A percentile compares a stretch with the other conserved stretches of the same genome.
These are phyloP conservation scores for Phaethon lepturus DNA, from an alignment of 2,113 vertebrate species.

Conservation along the genomic window DNA sequence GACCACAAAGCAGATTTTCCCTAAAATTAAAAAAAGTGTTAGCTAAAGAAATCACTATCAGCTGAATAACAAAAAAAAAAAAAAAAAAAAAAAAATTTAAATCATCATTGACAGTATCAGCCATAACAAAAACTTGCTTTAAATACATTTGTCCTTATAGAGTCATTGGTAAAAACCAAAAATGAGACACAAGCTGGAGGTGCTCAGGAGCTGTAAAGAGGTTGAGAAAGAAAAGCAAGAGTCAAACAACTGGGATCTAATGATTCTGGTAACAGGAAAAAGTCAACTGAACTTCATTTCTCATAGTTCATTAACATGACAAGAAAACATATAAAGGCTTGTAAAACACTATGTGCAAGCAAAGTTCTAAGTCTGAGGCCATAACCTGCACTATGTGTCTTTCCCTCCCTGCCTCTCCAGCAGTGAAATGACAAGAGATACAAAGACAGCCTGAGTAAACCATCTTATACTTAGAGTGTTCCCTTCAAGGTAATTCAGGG, in stretches of 20 bases:
- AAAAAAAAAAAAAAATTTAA: background rate
- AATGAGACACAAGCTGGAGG: background rate
- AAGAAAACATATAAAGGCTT: background rate
- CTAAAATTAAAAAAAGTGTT: conserved; percentile 69
- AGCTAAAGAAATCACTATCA: background rate
- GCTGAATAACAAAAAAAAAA: background rate
- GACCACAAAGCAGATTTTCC: conserved; percentile 99
- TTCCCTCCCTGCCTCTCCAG: background rate
- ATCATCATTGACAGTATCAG: background rate
- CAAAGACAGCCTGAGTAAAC: background rate
- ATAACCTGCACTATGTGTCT: background rate
- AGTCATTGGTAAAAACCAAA: background rate
- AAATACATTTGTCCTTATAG: background rate
- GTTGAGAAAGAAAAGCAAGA: background rate
- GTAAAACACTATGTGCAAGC: background rate
- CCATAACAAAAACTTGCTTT: background rate
- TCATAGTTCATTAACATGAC: background rate
- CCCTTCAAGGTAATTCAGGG: background rate
- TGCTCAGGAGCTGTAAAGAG: background rate
- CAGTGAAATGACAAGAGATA: background rate
- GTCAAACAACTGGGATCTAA: background rate
- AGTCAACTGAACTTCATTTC: background rate
- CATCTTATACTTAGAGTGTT: background rate
- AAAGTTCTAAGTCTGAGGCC: background rate
- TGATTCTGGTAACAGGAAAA: background rate